phyloP scores from a whole-genome alignment of 2,888 invertebrate genomes.

The Thereva unica region DNA sequence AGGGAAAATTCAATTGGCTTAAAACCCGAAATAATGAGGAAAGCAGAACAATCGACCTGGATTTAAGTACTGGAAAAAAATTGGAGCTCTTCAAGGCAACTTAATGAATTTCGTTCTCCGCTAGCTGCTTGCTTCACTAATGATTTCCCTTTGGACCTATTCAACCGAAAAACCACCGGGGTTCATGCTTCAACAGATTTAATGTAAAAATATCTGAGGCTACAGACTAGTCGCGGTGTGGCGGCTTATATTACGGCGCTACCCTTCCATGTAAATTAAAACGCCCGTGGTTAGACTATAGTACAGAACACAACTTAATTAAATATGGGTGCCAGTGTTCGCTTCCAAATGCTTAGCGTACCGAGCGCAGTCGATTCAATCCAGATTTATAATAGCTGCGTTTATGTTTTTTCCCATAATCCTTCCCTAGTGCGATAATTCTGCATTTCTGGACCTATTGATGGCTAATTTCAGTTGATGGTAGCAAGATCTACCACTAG shows the following conservation, averaged over 20 bases:
- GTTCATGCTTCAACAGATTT: slow-evolving; percentile 33
- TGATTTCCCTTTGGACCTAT: slow-evolving; percentile 32
- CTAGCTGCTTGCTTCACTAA: slow-evolving; percentile 10
- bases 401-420: neutral
- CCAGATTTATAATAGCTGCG: neutral
- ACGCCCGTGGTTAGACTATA: slow-evolving; percentile 24
- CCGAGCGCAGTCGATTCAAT: neutral
- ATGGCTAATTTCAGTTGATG: slow-evolving; percentile 20
- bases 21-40: slow-evolving; percentile 22
- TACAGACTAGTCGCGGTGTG: neutral
- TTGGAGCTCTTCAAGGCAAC: slow-evolving; percentile 7
- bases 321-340: slow-evolving; percentile 2
- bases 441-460: slow-evolving; percentile 13
- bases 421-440: slow-evolving; percentile 9
- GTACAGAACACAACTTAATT: slow-evolving; percentile 20
- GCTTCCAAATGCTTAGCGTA: neutral
- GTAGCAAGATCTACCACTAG: slow-evolving; percentile 8
- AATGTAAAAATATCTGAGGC: slow-evolving; percentile 17
- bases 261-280: slow-evolving; percentile 20
- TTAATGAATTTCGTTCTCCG: slow-evolving; percentile 30
- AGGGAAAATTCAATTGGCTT: slow-evolving; percentile 27
- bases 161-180: slow-evolving; percentile 27
- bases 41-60: slow-evolving; percentile 27
- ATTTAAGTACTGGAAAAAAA: slow-evolving; percentile 10
- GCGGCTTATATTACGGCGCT: neutral